Evolutionary conservation across 23 tunicate genomes (phyloP).

Genomic region (Phallusia fumigata): DNA sequence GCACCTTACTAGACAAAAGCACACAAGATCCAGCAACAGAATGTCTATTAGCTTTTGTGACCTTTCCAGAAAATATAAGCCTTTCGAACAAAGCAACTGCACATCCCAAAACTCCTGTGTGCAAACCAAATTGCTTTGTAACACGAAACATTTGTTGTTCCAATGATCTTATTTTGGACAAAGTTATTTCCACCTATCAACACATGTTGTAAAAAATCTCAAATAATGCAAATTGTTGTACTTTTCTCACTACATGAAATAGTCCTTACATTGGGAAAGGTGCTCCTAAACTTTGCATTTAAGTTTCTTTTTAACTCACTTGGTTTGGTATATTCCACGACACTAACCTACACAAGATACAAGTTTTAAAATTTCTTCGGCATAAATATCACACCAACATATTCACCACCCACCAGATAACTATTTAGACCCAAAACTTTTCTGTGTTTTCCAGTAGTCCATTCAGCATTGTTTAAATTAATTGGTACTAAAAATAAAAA

Average conservation of each 20-base stretch:
- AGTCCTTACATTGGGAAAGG: constrained; percentile 61
- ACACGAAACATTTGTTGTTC: constrained; percentile 58
- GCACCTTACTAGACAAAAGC: constrained; percentile 65
- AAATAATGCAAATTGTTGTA: too few relatives aligned
- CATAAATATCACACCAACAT: background rate
- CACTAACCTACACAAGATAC: constrained; percentile 59
- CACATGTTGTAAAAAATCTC: background rate
- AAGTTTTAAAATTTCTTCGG: constrained; percentile 4
- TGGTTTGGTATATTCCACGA: constrained; percentile 76
- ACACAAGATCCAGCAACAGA: constrained; percentile 71
- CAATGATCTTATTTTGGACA: constrained; percentile 73
- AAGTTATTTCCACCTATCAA: constrained; percentile 58
- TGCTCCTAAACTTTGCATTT: constrained; percentile 51
- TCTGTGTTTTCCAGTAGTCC: constrained; percentile 87
- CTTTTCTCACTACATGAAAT: too few relatives aligned
- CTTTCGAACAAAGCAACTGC: constrained; percentile 63
- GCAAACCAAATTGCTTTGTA: constrained; percentile 43
- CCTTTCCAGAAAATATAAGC: constrained; percentile 42
- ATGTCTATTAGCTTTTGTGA: constrained; percentile 62
- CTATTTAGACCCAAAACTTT: constrained; percentile 64
- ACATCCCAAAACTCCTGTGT: constrained; percentile 30
- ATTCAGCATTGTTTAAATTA: constrained; percentile 59
- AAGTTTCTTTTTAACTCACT: constrained; percentile 69
- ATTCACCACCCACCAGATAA: constrained; percentile 38
- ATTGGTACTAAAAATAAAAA: constrained; percentile 11